These are phyloP conservation scores for Pecten maximus DNA, from an alignment of 2,888 invertebrate genomes.

Conservation along the genomic window DNA sequence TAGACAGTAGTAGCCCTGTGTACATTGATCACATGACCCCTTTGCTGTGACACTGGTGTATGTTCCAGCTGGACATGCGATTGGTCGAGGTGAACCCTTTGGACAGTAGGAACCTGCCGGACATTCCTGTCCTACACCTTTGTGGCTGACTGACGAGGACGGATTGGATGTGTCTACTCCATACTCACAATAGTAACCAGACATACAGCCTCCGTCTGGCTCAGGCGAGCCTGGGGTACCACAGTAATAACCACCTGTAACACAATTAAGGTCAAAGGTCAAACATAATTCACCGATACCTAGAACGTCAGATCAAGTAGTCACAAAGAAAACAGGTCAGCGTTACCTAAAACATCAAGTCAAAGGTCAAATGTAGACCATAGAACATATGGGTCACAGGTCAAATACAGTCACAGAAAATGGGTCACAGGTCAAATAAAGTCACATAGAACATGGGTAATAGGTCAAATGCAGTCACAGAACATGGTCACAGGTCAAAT, in stretches of 20 bases:
- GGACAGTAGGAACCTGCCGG: conserved; percentile 78
- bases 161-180: conserved; percentile 75
- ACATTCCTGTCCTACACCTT: conserved; percentile 76
- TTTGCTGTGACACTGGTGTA: conserved; percentile 72
- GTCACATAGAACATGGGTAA: too few relatives aligned
- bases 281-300: not conserved
- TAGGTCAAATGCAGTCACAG: too few relatives aligned
- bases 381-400: too few relatives aligned
- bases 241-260: conserved; percentile 78
- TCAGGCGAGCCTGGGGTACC: conserved; percentile 73
- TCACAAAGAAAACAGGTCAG: too few relatives aligned
- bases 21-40: conserved; percentile 72
- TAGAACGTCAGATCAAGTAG: too few relatives aligned
- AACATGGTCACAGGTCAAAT: too few relatives aligned
- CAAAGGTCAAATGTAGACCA: too few relatives aligned
- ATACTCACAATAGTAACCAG: conserved; percentile 74
- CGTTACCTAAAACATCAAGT: too few relatives aligned
- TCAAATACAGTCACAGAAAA: too few relatives aligned
- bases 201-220: conserved; percentile 72
- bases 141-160: conserved; percentile 60
- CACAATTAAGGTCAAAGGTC: conserved; percentile 18
- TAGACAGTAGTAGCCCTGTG: conserved; percentile 76
- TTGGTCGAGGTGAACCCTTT: conserved; percentile 68
- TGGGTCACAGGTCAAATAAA: too few relatives aligned
- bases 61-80: conserved; percentile 75